Percentiles rank a stretch among this genome's conserved stretches.
Conservation (phyloP, 2,113 vertebrate genomes). For the Ginglymostoma cirratum region DNA sequence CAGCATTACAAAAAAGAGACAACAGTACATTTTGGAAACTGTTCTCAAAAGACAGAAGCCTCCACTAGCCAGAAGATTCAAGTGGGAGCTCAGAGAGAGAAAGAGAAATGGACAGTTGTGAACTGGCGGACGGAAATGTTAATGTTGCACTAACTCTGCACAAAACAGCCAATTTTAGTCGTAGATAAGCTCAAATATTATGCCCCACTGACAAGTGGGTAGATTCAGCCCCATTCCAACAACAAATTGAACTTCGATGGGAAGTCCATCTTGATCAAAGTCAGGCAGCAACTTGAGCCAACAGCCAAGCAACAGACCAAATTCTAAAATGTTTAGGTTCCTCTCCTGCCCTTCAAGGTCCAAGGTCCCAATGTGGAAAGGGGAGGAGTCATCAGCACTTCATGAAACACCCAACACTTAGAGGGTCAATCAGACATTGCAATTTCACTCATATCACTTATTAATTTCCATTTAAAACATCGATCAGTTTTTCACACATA, state of each 20-base stretch:
- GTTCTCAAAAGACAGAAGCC: background rate
- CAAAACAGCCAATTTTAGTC: too few species aligned
- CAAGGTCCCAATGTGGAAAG: too few species aligned
- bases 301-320: background rate
- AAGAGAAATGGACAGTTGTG: background rate
- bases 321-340: background rate
- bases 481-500: background rate
- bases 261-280: background rate
- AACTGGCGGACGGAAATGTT: background rate
- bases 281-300: too few species aligned
- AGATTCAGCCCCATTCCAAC: background rate
- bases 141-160: background rate
- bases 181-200: background rate
- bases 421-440: background rate
- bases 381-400: too few species aligned
- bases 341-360: background rate
- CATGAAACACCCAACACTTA: background rate
- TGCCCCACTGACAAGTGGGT: background rate
- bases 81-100: background rate
- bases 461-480: background rate
- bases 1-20: background rate
- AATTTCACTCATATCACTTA: background rate
- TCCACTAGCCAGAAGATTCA: background rate
- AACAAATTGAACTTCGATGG: background rate
- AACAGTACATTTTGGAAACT: background rate